Conservation (phyloP, 1,140 invertebrate species). For the Aphis gossypii region DNA sequence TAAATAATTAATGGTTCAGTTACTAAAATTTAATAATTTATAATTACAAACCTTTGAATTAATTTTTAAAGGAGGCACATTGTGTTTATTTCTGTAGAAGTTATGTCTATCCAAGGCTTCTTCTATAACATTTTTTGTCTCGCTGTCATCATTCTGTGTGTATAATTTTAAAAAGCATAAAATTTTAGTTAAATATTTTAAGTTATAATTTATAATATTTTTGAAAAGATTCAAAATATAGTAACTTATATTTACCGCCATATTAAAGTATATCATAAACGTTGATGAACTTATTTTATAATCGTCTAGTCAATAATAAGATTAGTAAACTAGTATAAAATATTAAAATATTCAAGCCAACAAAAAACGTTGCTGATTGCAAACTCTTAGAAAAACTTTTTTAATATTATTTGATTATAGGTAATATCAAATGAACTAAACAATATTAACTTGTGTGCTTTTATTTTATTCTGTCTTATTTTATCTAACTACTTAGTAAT, state of each 20-base stretch:
- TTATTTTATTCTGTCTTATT: neutral
- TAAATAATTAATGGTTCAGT: no score
- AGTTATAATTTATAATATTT: neutral
- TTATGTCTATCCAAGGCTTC: conserved; percentile 10
- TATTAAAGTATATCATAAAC: neutral
- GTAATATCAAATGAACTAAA: neutral
- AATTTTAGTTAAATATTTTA: neutral
- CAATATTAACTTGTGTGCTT: neutral
- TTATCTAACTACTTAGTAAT: neutral
- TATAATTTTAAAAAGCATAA: neutral
- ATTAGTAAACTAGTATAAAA: neutral
- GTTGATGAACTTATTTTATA: neutral
- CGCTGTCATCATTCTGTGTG: neutral
- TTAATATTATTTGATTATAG: neutral
- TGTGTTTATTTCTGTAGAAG: conserved; percentile 25
- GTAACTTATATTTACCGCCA: neutral
- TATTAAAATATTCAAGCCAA: neutral
- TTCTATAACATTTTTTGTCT: neutral
- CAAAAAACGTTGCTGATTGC: neutral
- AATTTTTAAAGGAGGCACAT: neutral
- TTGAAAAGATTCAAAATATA: no score
- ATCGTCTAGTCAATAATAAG: neutral
- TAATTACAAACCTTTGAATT: neutral
- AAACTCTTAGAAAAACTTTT: conserved; percentile 6
- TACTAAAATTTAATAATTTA: neutral